Evolutionary conservation across 23 tunicate genomes (phyloP).

Genomic region (Trididemnum miniatum): DNA sequence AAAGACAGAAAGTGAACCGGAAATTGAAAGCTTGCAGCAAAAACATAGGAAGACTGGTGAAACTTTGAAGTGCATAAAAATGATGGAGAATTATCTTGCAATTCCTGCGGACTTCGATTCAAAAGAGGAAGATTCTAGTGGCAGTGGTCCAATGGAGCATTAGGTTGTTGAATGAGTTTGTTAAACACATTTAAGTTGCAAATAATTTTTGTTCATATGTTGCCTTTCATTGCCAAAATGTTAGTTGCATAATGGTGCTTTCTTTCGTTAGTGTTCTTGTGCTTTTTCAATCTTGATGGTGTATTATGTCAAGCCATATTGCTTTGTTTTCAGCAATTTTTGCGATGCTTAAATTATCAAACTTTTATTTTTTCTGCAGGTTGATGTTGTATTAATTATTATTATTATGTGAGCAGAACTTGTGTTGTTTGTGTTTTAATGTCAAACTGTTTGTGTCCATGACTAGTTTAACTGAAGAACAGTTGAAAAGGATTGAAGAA

Average conservation of each 20-base stretch:
- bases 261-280: neutral
- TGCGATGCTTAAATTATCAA: no score
- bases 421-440: no score
- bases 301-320: no score
- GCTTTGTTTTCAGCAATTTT: no score
- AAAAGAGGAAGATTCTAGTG: neutral
- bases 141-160: neutral
- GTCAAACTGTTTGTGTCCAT: slow-evolving; percentile 1
- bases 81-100: slow-evolving; percentile 39
- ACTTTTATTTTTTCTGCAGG: no score
- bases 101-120: neutral
- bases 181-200: neutral
- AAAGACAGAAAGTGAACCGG: slow-evolving; percentile 75
- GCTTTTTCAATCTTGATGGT: neutral
- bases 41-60: slow-evolving; percentile 75
- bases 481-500: slow-evolving; percentile 44
- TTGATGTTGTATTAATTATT: no score
- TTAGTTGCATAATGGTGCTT: neutral
- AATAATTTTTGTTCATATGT: no score
- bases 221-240: no score
- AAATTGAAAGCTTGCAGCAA: slow-evolving; percentile 49
- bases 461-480: slow-evolving; percentile 37
- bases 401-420: no score
- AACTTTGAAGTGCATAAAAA: slow-evolving; percentile 50
- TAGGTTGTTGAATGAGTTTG: neutral